Evolutionary conservation across 1,140 invertebrate genomes (phyloP), one percentile per base, ranked within the genome.

Genomic region (Lepidotrigona ventralis): DNA sequence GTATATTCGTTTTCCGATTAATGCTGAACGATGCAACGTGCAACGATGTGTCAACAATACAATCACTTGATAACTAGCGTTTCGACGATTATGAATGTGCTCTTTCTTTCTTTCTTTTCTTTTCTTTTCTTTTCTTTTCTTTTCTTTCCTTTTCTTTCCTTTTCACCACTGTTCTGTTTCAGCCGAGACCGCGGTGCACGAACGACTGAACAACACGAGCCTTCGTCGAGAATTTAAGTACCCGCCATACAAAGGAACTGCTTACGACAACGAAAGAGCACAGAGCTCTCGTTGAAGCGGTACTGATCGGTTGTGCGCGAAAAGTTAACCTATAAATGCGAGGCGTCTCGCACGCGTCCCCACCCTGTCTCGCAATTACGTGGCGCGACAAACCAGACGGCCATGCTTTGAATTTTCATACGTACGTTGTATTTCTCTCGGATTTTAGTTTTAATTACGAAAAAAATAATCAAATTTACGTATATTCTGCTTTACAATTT

Each of bases 321-420:
- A 78, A 87, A 63, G 77, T 78, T 87, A 71, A 88, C 71, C 87
- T 85, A 87, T 81, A 77, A 81, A 70, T 54, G 75, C 75, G 39
- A 83, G 5, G 79, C 79, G 83, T 78, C 80, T 66, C 72, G 78
- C 66, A 80, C 54, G 63, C 77, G 60, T 83, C 86, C 87, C 86
- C 87, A 80, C 87, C 84, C 83, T 84, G 6, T 69, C 58, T 60
- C 60, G 14, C 77, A 88, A 83, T 88, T 86, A 87, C 84, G 86
- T 81, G 77, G 80, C 84, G 68, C 83, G 79, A 76, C 80, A 74
- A 46, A n/a, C 64, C 58, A 74, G 66, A 79, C 80, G 46, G 29
- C 66, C 56, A 75, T 51, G 70, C 51, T 26, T 76, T 69, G 69
- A 39, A 29, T 87, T 83, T 79, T 84, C 51, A 69, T 75, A 58